A percentile compares a stretch with the other conserved stretches of the same genome.
phyloP scores from a whole-genome alignment of 2,113 vertebrate genomes.

The Mellivora capensis region DNA sequence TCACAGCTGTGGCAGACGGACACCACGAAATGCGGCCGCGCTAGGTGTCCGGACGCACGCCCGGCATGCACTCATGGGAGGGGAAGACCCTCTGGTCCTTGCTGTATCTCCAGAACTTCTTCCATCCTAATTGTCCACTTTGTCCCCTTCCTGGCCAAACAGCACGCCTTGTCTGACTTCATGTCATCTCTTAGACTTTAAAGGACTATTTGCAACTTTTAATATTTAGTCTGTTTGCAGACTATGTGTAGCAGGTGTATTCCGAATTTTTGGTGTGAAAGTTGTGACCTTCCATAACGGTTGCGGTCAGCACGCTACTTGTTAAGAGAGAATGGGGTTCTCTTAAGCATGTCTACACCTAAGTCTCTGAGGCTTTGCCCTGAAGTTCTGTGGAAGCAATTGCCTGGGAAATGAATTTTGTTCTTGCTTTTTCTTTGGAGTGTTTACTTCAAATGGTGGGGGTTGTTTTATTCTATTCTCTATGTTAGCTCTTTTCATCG shows the following conservation, averaged over 20 bases:
- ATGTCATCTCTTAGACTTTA: neutral
- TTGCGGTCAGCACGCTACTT: neutral
- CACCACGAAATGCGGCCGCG: fast-evolving
- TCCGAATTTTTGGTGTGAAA: neutral
- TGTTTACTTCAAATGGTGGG: neutral
- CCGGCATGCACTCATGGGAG: fast-evolving
- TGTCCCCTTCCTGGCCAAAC: neutral
- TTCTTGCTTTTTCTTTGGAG: neutral
- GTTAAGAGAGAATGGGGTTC: neutral
- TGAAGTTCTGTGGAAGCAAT: neutral
- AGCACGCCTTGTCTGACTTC: neutral
- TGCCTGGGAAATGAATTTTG: neutral
- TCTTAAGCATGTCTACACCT: neutral
- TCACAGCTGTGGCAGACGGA: neutral
- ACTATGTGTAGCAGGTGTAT: neutral
- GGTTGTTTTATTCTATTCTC: neutral
- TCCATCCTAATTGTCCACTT: fast-evolving
- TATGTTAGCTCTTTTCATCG: neutral
- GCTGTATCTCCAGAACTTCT: neutral
- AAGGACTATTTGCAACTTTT: neutral
- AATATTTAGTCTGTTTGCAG: neutral
- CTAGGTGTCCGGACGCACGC: fast-evolving
- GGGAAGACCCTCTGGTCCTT: fast-evolving
- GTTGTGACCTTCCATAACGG: neutral
- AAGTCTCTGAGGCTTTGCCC: neutral